Percentiles rank a stretch among this genome's conserved stretches.
Conservation (phyloP, 2,888 invertebrate species). For the Entomobrya multifasciata region DNA sequence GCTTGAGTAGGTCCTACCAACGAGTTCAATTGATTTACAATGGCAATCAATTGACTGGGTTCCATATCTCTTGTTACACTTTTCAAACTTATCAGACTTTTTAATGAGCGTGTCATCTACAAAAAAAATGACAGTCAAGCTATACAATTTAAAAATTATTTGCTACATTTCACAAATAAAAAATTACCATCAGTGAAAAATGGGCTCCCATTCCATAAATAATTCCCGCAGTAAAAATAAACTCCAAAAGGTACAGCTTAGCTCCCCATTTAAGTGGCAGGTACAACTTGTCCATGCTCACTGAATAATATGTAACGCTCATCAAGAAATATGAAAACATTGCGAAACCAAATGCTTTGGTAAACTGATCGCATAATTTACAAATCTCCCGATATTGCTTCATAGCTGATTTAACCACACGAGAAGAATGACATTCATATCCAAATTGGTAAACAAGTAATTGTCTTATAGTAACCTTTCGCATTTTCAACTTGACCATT, state of each 20-base stretch:
- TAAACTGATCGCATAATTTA: background rate
- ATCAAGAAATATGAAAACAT: background rate
- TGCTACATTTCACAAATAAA: too few relatives aligned
- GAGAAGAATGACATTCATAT: background rate
- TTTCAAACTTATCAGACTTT: background rate
- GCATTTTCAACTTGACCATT: background rate
- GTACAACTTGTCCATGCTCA: background rate
- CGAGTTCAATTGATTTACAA: background rate
- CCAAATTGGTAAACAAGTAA: too few relatives aligned
- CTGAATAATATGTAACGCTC: background rate
- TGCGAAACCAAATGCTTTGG: background rate
- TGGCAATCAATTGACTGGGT: background rate
- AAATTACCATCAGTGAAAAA: background rate
- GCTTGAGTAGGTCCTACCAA: background rate
- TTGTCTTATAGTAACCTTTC: background rate
- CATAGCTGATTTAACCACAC: background rate
- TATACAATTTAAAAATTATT: background rate
- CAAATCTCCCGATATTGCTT: background rate
- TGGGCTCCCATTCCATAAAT: background rate
- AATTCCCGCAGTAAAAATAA: background rate
- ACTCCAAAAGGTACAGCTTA: slow-evolving; percentile 81
- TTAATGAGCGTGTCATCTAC: background rate
- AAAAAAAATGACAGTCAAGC: background rate
- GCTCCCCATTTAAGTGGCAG: background rate
- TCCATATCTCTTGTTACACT: background rate